Conservation (phyloP, 2,113 vertebrate species). For the Grantiella picta region DNA sequence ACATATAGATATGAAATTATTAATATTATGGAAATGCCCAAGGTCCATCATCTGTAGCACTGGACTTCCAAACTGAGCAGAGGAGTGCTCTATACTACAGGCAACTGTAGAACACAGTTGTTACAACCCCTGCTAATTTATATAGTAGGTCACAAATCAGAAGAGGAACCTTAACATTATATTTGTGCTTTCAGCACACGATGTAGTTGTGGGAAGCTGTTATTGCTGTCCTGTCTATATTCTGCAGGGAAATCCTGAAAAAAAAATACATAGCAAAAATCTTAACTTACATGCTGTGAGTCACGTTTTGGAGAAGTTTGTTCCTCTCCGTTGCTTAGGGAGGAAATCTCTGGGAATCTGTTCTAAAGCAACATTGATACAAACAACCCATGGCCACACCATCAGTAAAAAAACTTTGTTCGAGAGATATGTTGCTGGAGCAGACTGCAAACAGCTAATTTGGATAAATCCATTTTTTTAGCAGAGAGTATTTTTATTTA, state of each 20-base stretch:
- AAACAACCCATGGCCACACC: neutral
- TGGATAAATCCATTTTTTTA: neutral
- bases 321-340: neutral
- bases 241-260: neutral
- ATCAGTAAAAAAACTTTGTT: neutral
- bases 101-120: neutral
- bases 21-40: neutral
- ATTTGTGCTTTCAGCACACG: neutral
- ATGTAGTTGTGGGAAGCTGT: neutral
- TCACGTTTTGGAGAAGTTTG: neutral
- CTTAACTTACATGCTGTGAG: neutral
- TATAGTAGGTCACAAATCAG: neutral
- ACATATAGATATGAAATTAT: neutral
- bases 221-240: neutral
- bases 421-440: neutral
- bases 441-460: neutral
- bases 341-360: neutral
- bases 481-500: neutral
- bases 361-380: rapidly evolving
- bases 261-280: neutral
- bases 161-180: neutral
- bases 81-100: neutral
- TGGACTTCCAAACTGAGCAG: neutral
- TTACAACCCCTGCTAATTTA: neutral
- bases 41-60: neutral